Conservation (phyloP, 2,797 vertebrate genomes). For the Gastrophryne carolinensis region DNA sequence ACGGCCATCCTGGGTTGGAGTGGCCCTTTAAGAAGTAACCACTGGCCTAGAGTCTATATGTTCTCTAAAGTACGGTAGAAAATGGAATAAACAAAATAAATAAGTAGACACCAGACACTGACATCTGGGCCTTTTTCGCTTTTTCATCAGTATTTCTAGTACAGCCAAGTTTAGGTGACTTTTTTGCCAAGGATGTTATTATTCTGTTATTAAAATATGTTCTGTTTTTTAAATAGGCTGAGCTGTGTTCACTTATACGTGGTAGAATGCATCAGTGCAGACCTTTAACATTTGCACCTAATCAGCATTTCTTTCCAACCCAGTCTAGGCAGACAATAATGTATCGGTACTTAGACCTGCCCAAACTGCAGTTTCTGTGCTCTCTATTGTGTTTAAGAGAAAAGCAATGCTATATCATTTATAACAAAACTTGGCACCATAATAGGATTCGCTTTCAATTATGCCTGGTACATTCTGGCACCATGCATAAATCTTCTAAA, state of each 20-base stretch:
- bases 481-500: conserved; percentile 49
- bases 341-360: conserved; percentile 33
- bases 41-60: no score
- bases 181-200: background rate
- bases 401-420: conserved; percentile 50
- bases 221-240: background rate
- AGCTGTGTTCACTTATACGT: conserved; percentile 13
- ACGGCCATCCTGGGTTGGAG: no score
- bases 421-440: conserved; percentile 48
- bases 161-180: no score
- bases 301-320: conserved; percentile 32
- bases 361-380: conserved; percentile 38
- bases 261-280: conserved; percentile 4
- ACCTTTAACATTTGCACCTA: conserved; percentile 30
- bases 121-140: no score
- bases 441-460: conserved; percentile 51
- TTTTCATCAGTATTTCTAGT: no score
- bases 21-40: no score
- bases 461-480: conserved; percentile 44
- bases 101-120: no score
- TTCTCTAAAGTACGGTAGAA: no score
- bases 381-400: conserved; percentile 48
- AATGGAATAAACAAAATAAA: no score
- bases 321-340: conserved; percentile 37
- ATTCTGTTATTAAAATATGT: background rate